Evolutionary conservation across 2,797 vertebrate species (phyloP).

Genomic region (Psittacula echo): DNA sequence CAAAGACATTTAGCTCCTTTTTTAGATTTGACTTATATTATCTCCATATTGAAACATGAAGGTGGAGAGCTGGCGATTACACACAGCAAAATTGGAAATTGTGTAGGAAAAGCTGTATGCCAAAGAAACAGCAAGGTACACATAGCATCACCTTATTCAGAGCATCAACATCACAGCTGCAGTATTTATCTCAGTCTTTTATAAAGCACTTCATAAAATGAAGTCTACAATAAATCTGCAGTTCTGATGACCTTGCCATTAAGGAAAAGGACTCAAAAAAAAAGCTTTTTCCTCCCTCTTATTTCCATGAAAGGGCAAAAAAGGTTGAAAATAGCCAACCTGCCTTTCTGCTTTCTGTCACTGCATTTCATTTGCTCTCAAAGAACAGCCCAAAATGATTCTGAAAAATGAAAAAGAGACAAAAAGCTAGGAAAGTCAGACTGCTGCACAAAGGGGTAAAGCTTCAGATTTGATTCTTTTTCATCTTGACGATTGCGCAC

Average conservation of each 20-base stretch:
- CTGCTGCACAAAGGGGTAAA: background rate
- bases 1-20: background rate
- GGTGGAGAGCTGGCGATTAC: background rate
- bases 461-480: background rate
- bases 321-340: background rate
- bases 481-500: background rate
- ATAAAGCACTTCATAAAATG: background rate
- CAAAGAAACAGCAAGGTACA: background rate
- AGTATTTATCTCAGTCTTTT: background rate
- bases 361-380: background rate
- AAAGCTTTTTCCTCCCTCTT: background rate
- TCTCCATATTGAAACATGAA: background rate
- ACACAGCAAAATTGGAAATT: background rate
- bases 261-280: background rate
- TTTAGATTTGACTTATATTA: background rate
- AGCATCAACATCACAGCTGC: background rate
- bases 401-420: background rate
- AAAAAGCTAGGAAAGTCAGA: background rate
- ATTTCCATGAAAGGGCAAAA: background rate
- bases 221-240: background rate
- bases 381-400: background rate
- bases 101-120: background rate
- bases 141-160: background rate
- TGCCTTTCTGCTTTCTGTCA: background rate
- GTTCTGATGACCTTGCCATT: background rate